Conservation (phyloP, 1,140 invertebrate genomes). For the Stegodyphus dumicola region DNA sequence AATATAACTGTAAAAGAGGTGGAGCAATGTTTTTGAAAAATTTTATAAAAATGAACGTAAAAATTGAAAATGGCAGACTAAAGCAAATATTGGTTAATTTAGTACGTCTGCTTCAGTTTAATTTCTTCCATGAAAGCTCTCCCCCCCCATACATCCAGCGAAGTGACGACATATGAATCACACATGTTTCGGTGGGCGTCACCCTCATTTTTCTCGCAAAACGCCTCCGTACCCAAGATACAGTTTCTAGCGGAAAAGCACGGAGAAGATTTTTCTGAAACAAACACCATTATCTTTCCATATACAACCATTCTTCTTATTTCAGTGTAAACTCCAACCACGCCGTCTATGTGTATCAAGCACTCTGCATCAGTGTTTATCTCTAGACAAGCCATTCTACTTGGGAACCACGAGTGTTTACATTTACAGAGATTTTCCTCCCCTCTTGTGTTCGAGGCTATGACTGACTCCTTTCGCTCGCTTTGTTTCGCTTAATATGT, state of each 20-base stretch:
- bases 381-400: conserved; percentile 50
- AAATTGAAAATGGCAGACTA: no score
- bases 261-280: conserved; percentile 20
- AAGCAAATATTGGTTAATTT: no score
- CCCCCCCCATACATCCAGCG: no score
- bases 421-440: neutral
- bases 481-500: neutral
- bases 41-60: no score
- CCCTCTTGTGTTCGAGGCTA: neutral
- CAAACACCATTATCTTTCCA: conserved; percentile 53
- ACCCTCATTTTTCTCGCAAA: neutral
- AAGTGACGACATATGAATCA: conserved; percentile 27
- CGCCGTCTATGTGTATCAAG: conserved; percentile 48
- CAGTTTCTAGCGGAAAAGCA: neutral
- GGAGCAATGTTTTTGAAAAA: no score
- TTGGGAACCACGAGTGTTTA: no score
- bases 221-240: neutral
- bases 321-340: conserved; percentile 53
- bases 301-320: conserved; percentile 59
- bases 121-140: no score
- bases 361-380: conserved; percentile 52
- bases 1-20: no score
- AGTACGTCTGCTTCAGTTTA: no score
- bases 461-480: neutral
- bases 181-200: neutral